Conservation (phyloP, 2,113 vertebrate species). For the Sigmodon hispidus region DNA sequence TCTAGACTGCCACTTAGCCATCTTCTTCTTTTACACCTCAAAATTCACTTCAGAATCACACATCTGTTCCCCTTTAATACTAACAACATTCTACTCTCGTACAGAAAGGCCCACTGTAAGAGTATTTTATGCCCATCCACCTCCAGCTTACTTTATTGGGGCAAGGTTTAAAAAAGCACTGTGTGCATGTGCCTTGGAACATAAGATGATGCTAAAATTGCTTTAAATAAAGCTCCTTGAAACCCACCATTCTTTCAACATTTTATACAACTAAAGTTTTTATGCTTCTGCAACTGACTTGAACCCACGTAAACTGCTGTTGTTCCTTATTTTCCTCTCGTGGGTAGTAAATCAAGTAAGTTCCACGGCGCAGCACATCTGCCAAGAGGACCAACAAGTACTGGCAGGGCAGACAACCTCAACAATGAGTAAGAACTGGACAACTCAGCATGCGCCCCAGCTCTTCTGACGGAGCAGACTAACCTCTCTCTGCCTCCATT, state of each 20-base stretch:
- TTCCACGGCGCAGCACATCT: neutral
- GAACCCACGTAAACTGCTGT: conserved; percentile 6
- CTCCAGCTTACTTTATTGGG: neutral
- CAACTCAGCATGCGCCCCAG: neutral
- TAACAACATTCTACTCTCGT: neutral
- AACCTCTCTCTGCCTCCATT: neutral
- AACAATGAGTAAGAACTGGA: neutral
- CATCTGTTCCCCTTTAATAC: neutral
- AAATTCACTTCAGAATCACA: conserved; percentile 1
- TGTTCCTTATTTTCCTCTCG: neutral
- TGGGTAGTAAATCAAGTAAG: neutral
- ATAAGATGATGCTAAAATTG: neutral
- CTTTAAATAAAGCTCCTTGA: neutral
- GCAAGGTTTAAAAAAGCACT: neutral
- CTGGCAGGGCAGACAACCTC: neutral
- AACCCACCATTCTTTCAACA: conserved; percentile 33
- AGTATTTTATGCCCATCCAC: neutral
- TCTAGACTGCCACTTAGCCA: neutral
- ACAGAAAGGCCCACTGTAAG: neutral
- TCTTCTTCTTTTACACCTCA: neutral
- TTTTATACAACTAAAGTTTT: conserved; percentile 41
- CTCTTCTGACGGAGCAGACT: neutral
- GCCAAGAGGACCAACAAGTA: neutral
- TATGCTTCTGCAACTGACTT: conserved; percentile 8
- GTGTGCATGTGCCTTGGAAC: neutral